These are phyloP conservation scores for Candidula unifasciata DNA, from an alignment of 2,888 invertebrate species.

Conservation along the genomic window DNA sequence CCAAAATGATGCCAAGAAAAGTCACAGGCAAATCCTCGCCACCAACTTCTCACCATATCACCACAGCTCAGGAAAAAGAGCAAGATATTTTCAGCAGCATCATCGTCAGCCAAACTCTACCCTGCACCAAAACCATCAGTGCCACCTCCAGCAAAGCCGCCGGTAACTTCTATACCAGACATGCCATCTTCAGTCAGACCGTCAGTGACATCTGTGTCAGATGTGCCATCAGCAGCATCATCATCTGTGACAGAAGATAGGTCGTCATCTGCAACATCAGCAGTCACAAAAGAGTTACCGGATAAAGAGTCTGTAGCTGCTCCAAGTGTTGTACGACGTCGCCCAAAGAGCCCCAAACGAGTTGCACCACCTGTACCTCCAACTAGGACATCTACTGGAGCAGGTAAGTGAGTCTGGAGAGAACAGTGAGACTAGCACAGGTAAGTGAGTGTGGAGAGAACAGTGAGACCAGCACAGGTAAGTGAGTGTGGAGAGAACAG, in stretches of 20 bases:
- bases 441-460: too few relatives aligned
- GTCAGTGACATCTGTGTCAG: conserved; percentile 13
- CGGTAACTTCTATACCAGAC: conserved; percentile 27
- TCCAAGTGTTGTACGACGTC: conserved; percentile 60
- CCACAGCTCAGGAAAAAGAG: conserved; percentile 29
- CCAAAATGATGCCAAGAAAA: conserved; percentile 54
- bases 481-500: too few relatives aligned
- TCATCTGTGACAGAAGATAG: background rate
- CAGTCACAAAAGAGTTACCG: background rate
- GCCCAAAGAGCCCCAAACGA: conserved; percentile 71
- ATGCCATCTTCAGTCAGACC: background rate
- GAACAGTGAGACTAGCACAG: too few relatives aligned
- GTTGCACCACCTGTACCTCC: conserved; percentile 62
- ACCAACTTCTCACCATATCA: conserved; percentile 41
- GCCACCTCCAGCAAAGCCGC: conserved; percentile 40
- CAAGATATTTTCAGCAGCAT: background rate
- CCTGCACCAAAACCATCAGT: conserved; percentile 47
- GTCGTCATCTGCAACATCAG: background rate
- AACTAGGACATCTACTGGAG: conserved; percentile 46
- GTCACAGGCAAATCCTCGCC: conserved; percentile 54
- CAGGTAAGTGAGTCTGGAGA: conserved; percentile 9
- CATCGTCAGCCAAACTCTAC: conserved; percentile 30
- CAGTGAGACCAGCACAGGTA: too few relatives aligned
- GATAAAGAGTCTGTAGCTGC: conserved; percentile 46
- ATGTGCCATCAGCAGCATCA: background rate